A percentile compares a stretch with the other conserved stretches of the same genome.
Conservation (phyloP, 2,888 invertebrate genomes). For the Temnothorax rugatulus region DNA sequence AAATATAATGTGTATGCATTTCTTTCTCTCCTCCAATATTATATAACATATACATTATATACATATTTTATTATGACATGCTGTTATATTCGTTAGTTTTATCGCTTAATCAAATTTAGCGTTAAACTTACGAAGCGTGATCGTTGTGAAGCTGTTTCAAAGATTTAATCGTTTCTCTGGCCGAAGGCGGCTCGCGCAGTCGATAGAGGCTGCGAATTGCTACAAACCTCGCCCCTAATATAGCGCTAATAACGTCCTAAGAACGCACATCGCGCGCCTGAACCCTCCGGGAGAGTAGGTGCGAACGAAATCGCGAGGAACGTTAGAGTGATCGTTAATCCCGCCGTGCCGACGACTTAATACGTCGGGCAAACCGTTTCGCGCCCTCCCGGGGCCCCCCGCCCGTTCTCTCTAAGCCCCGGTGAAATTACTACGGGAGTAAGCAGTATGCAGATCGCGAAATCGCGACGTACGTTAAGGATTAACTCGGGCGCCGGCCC, state of each 20-base stretch:
- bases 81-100: background rate
- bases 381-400: slow-evolving; percentile 51
- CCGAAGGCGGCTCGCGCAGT: background rate
- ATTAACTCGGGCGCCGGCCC: slow-evolving; percentile 75
- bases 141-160: background rate
- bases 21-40: background rate
- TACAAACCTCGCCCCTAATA: slow-evolving; percentile 64
- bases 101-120: background rate
- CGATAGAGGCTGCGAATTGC: slow-evolving; percentile 40
- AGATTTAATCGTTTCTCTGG: background rate
- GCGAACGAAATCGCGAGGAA: slow-evolving; percentile 74
- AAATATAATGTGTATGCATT: background rate
- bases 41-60: background rate
- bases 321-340: slow-evolving; percentile 77
- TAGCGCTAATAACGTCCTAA: slow-evolving; percentile 73
- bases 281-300: slow-evolving; percentile 49
- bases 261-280: slow-evolving; percentile 56
- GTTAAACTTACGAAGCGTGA: slow-evolving; percentile 17
- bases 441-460: slow-evolving; percentile 83
- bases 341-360: slow-evolving; percentile 78
- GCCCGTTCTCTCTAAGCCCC: slow-evolving; percentile 67
- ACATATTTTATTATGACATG: background rate
- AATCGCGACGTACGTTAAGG: slow-evolving; percentile 82
- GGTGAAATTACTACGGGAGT: slow-evolving; percentile 78
- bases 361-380: slow-evolving; percentile 81